A percentile compares a stretch with the other conserved stretches of the same genome.
These are phyloP conservation scores for Drosophila willistoni DNA, from an alignment of 1,140 invertebrate genomes.

Conservation along the genomic window DNA sequence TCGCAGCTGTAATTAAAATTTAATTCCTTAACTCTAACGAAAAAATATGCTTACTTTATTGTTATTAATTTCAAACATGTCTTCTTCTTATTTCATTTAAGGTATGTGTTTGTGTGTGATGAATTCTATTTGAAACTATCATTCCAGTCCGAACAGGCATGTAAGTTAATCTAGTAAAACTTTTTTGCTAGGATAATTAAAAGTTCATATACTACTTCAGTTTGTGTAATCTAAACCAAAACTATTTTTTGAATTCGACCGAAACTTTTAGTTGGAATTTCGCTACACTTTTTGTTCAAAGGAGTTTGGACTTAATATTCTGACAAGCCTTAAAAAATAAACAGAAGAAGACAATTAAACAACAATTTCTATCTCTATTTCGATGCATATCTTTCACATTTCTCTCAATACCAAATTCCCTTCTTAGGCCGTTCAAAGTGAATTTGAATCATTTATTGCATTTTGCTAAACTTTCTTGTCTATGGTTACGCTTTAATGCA, in stretches of 20 bases:
- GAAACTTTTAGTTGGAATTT: background rate
- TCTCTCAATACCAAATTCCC: too few relatives aligned
- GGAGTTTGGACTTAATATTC: too few relatives aligned
- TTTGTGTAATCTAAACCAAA: background rate
- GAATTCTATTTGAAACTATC: conserved; percentile 25
- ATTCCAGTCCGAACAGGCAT: conserved; percentile 3
- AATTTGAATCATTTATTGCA: too few relatives aligned
- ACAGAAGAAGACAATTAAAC: too few relatives aligned
- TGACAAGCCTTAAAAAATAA: too few relatives aligned
- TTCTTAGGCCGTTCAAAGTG: too few relatives aligned
- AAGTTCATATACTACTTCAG: background rate
- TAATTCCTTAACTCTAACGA: conserved; percentile 50
- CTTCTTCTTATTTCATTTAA: conserved; percentile 41
- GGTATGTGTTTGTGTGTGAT: conserved; percentile 54
- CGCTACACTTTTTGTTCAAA: background rate
- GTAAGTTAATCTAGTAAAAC: conserved; percentile 22
- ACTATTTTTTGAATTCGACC: background rate
- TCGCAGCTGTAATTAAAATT: conserved; percentile 67
- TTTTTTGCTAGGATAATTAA: background rate
- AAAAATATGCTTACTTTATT: conserved; percentile 59
- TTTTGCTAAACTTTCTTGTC: background rate
- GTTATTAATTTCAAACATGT: conserved; percentile 67
- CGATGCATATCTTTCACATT: too few relatives aligned
- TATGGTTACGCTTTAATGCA: conserved; percentile 6
- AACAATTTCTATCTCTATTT: too few relatives aligned